Evolutionary conservation across 1,140 invertebrate species (phyloP).

Genomic region (Neelides sp.): DNA sequence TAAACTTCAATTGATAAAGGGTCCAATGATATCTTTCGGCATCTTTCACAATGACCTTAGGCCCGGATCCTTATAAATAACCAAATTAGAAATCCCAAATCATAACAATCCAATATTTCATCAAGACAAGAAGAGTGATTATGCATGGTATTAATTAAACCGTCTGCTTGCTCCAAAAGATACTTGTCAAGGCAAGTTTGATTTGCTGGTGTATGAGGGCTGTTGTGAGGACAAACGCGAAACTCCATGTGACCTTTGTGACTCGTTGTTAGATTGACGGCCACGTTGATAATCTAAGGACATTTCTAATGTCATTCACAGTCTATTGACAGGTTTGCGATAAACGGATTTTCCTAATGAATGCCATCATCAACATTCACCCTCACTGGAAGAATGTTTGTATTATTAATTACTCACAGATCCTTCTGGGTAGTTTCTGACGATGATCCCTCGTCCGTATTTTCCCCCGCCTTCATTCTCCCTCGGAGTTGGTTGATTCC

Average conservation of each 20-base stretch:
- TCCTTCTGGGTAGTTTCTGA: constrained; percentile 8
- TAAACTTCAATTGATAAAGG: too few relatives aligned
- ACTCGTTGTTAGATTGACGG: constrained; percentile 13
- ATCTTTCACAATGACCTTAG: too few relatives aligned
- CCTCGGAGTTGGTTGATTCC: constrained; percentile 6
- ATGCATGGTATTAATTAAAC: too few relatives aligned
- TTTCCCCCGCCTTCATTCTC: constrained; percentile 18
- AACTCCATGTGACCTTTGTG: constrained; percentile 32
- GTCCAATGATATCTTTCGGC: too few relatives aligned
- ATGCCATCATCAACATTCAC: constrained; percentile 10
- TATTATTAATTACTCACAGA: not conserved
- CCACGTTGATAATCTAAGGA: constrained; percentile 5
- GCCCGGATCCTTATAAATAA: too few relatives aligned
- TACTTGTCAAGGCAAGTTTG: constrained; percentile 34
- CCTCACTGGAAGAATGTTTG: constrained; percentile 14
- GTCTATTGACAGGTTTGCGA: not conserved
- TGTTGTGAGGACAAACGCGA: constrained; percentile 26
- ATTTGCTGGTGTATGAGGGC: constrained; percentile 22
- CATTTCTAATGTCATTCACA: not conserved
- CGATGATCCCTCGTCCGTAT: constrained; percentile 13
- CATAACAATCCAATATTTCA: too few relatives aligned
- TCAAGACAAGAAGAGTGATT: too few relatives aligned
- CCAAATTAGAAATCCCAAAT: too few relatives aligned
- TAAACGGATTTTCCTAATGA: not conserved
- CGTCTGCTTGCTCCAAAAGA: constrained; percentile 33